These are phyloP conservation scores for Lordiphosa stackelbergi DNA, from an alignment of 1,140 invertebrate genomes.

Conservation along the genomic window DNA sequence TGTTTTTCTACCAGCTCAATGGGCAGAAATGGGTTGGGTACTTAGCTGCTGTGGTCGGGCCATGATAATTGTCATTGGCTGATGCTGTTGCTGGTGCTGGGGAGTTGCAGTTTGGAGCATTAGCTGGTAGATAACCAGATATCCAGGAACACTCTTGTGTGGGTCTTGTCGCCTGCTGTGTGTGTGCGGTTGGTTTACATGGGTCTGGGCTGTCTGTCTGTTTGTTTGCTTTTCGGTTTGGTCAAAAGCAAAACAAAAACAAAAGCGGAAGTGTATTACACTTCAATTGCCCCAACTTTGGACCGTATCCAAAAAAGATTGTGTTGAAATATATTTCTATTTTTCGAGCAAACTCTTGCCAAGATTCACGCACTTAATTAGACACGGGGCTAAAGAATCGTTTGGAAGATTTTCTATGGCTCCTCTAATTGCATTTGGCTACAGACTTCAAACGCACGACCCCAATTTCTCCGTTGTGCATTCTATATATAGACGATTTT, in stretches of 20 bases:
- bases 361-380: conserved; percentile 71
- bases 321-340: conserved; percentile 66
- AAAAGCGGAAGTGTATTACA: conserved; percentile 51
- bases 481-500: conserved; percentile 36
- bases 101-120: conserved; percentile 20
- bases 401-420: conserved; percentile 18
- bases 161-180: conserved; percentile 34
- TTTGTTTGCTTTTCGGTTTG: conserved; percentile 22
- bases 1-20: conserved; percentile 28
- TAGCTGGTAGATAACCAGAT: conserved; percentile 34
- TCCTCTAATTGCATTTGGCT: conserved; percentile 54
- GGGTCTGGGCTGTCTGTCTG: conserved; percentile 13
- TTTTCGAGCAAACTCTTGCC: conserved; percentile 54
- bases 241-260: conserved; percentile 14
- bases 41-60: conserved; percentile 35
- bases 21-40: conserved; percentile 17
- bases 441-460: conserved; percentile 46
- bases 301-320: conserved; percentile 32
- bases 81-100: conserved; percentile 1
- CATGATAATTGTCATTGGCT: conserved; percentile 59
- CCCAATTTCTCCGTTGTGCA: conserved; percentile 38
- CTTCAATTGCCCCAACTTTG: conserved; percentile 49
- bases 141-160: conserved; percentile 32
- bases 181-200: conserved; percentile 31
- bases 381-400: conserved; percentile 42